Percentiles rank a stretch among this genome's conserved stretches.
phyloP scores from a whole-genome alignment of 2,888 invertebrate genomes.

The Drosophila mulleri region DNA sequence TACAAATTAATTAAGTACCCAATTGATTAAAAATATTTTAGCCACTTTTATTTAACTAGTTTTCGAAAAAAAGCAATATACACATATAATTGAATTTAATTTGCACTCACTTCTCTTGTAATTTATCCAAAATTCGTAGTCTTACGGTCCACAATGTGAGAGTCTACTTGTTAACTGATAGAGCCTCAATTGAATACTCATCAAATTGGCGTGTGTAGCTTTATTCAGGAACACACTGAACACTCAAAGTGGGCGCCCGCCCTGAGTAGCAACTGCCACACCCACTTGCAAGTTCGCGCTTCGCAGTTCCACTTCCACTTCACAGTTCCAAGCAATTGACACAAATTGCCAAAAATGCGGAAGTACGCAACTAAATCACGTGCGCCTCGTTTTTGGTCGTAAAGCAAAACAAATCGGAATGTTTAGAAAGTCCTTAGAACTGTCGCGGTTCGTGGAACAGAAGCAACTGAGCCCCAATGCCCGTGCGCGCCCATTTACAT shows the following conservation, averaged over 20 bases:
- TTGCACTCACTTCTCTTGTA: conserved; percentile 52
- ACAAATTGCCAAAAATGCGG: conserved; percentile 76
- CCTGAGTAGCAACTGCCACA: conserved; percentile 21
- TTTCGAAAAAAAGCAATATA: too few species aligned
- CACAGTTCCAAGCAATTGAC: conserved; percentile 65
- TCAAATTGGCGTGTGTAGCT: conserved; percentile 53
- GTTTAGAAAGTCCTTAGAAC: conserved; percentile 42
- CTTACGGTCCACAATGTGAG: conserved; percentile 11
- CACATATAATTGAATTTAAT: background rate
- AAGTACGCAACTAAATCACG: conserved; percentile 69
- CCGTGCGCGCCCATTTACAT: conserved; percentile 40
- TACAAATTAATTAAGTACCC: too few species aligned
- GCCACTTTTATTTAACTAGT: too few species aligned
- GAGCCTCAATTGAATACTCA: conserved; percentile 77
- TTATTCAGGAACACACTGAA: conserved; percentile 15
- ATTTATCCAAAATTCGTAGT: background rate
- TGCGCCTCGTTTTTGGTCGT: conserved; percentile 15
- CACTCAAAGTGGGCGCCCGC: conserved; percentile 28
- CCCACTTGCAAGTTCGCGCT: conserved; percentile 8
- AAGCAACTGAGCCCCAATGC: conserved; percentile 65
- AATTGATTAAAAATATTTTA: too few species aligned
- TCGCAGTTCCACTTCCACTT: conserved; percentile 16
- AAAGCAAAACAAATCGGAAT: conserved; percentile 42
- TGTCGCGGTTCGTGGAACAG: conserved; percentile 51
- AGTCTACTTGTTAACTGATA: conserved; percentile 72